These are phyloP conservation scores for Ochotona curzoniae DNA, from an alignment of 2,113 vertebrate genomes.

Conservation along the genomic window DNA sequence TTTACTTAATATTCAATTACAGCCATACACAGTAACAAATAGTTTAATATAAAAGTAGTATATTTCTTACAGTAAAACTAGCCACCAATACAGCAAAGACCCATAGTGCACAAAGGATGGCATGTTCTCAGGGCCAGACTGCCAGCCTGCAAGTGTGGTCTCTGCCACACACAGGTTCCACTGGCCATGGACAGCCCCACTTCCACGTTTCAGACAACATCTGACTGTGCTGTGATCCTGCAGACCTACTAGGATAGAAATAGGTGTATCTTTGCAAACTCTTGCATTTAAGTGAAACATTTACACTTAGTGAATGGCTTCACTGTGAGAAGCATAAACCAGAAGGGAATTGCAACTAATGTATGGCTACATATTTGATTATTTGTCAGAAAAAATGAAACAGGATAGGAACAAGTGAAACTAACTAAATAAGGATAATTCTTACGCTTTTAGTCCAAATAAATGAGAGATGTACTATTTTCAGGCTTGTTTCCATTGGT, in stretches of 20 bases:
- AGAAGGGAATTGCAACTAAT: neutral
- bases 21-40: neutral
- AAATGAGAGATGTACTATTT: neutral
- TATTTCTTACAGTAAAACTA: neutral
- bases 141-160: neutral
- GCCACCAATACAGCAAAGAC: neutral
- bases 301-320: neutral
- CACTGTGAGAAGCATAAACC: neutral
- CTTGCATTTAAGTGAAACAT: neutral
- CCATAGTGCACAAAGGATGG: neutral
- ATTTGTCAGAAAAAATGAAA: slow-evolving; percentile 35
- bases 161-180: neutral
- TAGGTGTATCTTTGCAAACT: neutral
- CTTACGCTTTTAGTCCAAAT: neutral
- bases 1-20: neutral
- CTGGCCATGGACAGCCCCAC: too few relatives aligned
- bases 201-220: neutral
- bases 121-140: neutral
- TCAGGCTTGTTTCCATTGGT: neutral
- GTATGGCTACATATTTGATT: neutral
- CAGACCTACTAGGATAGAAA: neutral
- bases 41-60: neutral
- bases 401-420: neutral
- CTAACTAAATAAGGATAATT: neutral
- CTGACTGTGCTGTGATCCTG: neutral